Evolutionary conservation across 2,797 vertebrate genomes (phyloP), one percentile per base, ranked within the genome.

Genomic region (Enteromius radiatus): DNA sequence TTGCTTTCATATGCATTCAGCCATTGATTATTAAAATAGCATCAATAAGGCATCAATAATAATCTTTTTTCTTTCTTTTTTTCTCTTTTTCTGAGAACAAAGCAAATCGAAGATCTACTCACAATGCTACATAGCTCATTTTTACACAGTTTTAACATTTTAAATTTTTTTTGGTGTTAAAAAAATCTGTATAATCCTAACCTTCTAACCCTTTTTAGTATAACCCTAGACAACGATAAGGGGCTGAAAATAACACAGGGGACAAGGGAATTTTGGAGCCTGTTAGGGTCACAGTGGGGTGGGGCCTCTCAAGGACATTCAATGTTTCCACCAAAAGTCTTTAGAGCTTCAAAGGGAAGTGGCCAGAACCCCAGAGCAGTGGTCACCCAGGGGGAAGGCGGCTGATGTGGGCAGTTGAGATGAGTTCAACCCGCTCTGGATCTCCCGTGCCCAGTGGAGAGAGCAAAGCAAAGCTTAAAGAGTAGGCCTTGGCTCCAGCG

Each of bases 141-240:
- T 90, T 92, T 89, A 92, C 92, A 91, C 89, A 91, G 89, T 90
- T 88, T 90, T 91, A 92, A 90, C 91, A 91, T 93, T 94, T 93
- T 92, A 93, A 94, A 94, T 92, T 92, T 91, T 93, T 94, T 93
- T 94, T 95, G 94, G 92, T 94, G 94, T 93, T 92, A 93, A 93
- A 94, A 93, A 93, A 91, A 92, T 17, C 77, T 82, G 54, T 71
- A 52, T 31, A 65, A 64, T 65, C 6, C 23, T 76, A 82, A 41
- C 61, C 12, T 76, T 67, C 31, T 68, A 54, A 43, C 52, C 76
- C 38, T 3, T 56, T 89, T 84, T 78, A 86, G 89, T 89, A 86
- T 90, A 92, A 91, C 91, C 89, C 91, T 84, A 92, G 92, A 91
- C 86, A 45, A 87, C 92, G 94, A 95, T 94, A 89, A 88, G 73